These are phyloP conservation scores for Mycteria americana DNA, from an alignment of 2,797 vertebrate genomes.

Conservation along the genomic window DNA sequence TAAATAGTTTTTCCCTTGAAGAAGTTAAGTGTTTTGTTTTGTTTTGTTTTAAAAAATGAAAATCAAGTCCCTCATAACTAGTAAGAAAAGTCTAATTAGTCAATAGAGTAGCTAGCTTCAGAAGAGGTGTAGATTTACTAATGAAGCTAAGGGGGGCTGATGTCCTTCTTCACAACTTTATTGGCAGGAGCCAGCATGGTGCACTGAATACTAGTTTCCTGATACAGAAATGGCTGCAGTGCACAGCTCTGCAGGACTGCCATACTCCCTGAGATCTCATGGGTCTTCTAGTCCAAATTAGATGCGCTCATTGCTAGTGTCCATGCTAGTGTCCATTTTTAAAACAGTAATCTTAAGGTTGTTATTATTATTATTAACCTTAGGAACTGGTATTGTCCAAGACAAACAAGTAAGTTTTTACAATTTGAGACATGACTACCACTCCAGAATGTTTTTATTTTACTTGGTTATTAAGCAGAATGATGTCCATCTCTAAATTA, in stretches of 20 bases:
- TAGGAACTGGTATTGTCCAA: not conserved
- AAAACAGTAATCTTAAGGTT: not conserved
- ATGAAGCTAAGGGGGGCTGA: not conserved
- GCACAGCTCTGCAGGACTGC: not conserved
- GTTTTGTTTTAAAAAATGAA: not conserved
- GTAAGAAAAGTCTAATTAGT: not conserved
- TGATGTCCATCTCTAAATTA: not conserved
- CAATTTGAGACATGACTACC: not conserved
- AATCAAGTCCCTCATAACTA: not conserved
- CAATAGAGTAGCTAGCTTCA: not conserved
- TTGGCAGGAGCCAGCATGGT: not conserved
- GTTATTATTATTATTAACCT: not conserved
- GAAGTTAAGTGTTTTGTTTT: accelerated
- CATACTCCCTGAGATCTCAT: not conserved
- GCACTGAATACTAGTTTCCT: not conserved
- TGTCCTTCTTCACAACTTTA: not conserved
- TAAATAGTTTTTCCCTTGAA: not conserved
- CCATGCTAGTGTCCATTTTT: not conserved
- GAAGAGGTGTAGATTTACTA: not conserved
- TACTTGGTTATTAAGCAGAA: not conserved
- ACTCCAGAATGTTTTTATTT: not conserved
- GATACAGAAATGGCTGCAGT: not conserved
- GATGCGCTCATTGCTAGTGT: not conserved
- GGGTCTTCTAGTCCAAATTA: not conserved
- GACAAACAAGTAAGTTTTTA: not conserved